phyloP scores from a whole-genome alignment of 1,140 invertebrate species.

The Zaprionus africanus region DNA sequence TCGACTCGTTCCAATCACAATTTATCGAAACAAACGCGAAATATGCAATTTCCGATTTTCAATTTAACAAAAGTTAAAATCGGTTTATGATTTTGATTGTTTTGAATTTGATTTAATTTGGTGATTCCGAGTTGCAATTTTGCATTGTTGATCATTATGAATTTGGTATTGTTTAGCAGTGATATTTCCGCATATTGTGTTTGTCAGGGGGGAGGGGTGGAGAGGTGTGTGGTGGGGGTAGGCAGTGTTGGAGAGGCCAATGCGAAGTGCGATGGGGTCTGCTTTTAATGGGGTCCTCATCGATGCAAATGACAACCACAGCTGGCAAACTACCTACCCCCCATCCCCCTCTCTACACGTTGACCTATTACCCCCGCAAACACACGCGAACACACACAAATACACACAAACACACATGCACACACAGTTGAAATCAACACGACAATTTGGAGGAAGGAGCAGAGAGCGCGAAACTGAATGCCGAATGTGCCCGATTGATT shows the following conservation, averaged over 20 bases:
- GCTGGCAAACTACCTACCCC: not conserved
- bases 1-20: not conserved
- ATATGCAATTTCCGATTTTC: not conserved
- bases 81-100: not conserved
- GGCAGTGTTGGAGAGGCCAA: not conserved
- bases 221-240: not conserved
- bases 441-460: not conserved
- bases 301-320: not conserved
- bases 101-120: not conserved
- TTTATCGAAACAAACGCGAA: not conserved
- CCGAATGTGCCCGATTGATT: conserved; percentile 17
- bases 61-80: not conserved
- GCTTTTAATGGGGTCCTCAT: not conserved
- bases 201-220: not conserved
- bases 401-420: not conserved
- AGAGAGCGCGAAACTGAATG: not conserved
- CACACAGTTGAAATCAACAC: not conserved
- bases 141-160: not conserved
- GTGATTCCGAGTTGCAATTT: not conserved
- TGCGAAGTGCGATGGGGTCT: not conserved
- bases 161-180: not conserved
- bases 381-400: not conserved
- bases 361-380: not conserved
- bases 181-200: not conserved
- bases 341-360: not conserved